A percentile compares a stretch with the other conserved stretches of the same genome.
Evolutionary conservation across 1,140 invertebrate species (phyloP).

Genomic region (Caenorhabditis remanei): DNA sequence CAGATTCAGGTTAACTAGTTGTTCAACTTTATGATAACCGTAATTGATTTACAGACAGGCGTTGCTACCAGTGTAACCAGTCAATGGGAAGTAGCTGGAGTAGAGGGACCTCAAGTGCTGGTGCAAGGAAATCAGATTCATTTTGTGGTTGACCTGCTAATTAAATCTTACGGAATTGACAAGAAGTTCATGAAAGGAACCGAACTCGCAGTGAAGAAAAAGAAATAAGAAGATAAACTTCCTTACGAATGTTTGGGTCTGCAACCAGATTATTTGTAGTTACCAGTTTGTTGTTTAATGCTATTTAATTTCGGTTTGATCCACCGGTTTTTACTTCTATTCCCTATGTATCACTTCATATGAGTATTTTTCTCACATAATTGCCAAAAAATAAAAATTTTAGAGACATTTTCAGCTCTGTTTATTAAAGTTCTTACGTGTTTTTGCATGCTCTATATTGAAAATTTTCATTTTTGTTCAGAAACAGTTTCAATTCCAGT

Average conservation of each 20-base stretch:
- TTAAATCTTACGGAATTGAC: constrained; percentile 78
- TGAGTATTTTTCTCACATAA: neutral
- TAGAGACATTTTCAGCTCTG: neutral
- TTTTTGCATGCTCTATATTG: neutral
- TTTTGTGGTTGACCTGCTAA: constrained; percentile 83
- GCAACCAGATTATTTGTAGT: neutral
- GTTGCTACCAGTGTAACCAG: constrained; percentile 89
- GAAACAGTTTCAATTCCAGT: neutral
- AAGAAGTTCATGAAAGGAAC: constrained; percentile 78
- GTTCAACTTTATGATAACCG: neutral
- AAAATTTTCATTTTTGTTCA: too few relatives aligned
- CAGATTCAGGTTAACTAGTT: constrained; percentile 51
- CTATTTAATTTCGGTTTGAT: neutral
- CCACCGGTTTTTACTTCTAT: neutral
- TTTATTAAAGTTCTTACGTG: neutral
- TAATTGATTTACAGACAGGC: constrained; percentile 81
- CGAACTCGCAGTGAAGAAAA: constrained; percentile 78
- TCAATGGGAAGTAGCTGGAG: constrained; percentile 84
- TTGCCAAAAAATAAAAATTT: neutral
- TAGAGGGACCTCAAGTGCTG: constrained; percentile 84
- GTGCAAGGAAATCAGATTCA: constrained; percentile 88
- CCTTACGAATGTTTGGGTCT: neutral
- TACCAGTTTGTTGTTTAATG: neutral
- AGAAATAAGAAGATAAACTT: constrained; percentile 61
- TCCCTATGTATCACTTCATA: neutral